Conservation (phyloP, 2,113 vertebrate genomes). For the Tylochromis polylepis region DNA sequence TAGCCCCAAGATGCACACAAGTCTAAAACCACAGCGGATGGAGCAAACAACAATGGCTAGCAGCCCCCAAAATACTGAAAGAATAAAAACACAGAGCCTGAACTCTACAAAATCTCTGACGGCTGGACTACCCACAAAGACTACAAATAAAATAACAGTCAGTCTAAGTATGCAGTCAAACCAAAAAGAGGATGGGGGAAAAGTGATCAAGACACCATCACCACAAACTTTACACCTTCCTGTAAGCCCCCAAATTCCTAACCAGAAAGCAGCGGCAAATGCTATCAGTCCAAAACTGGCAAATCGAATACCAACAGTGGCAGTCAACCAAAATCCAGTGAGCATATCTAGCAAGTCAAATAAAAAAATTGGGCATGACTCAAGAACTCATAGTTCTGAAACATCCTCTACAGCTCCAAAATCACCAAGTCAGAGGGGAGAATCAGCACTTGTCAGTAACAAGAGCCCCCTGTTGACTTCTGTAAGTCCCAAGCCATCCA, state of each 20-base stretch:
- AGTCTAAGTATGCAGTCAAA: background rate
- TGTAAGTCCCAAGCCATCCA: conserved; percentile 3
- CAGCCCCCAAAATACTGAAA: background rate
- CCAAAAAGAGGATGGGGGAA: background rate
- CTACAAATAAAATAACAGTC: background rate
- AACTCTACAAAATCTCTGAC: background rate
- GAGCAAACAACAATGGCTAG: background rate
- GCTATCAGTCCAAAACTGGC: background rate
- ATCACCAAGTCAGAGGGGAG: background rate
- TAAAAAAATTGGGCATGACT: background rate
- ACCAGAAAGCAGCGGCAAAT: background rate
- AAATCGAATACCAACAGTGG: background rate
- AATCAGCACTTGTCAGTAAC: background rate
- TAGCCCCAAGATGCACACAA: background rate
- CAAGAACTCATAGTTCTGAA: background rate
- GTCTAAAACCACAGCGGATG: background rate
- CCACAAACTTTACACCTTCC: background rate
- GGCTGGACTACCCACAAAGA: background rate
- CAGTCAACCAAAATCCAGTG: background rate
- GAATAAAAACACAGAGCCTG: background rate
- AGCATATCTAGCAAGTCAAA: background rate
- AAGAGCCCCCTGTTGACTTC: background rate
- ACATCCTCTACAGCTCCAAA: background rate
- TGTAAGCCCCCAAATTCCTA: background rate
- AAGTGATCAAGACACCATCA: background rate